Evolutionary conservation across 2,113 vertebrate genomes (phyloP).

Genomic region (Heteronetta atricapilla): DNA sequence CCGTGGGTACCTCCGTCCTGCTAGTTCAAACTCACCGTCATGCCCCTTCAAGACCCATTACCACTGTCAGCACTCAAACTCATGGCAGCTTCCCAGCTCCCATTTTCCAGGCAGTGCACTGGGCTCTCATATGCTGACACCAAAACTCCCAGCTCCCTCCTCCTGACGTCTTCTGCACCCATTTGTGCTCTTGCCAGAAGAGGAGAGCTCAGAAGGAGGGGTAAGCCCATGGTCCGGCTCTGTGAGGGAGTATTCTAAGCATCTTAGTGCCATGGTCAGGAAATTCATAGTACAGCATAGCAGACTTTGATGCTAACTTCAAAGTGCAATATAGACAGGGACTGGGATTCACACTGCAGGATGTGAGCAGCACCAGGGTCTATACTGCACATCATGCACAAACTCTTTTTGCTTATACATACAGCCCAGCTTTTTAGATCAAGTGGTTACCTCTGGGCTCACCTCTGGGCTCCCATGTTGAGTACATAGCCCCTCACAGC

Average conservation of each 20-base stretch:
- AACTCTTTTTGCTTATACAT: background rate
- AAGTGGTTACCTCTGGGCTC: background rate
- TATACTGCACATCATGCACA: background rate
- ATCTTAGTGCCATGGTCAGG: background rate
- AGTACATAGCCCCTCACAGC: background rate
- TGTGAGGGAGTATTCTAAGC: background rate
- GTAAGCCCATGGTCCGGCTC: background rate
- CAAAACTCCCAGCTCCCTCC: background rate
- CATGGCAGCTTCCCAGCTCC: background rate
- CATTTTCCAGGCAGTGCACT: background rate
- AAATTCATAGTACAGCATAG: background rate
- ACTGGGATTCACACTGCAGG: background rate
- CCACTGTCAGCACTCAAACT: background rate
- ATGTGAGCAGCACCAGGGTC: background rate
- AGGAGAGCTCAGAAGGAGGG: background rate
- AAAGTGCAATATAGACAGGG: background rate
- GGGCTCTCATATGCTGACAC: background rate
- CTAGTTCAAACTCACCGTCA: background rate
- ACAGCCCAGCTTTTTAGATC: background rate
- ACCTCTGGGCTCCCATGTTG: background rate
- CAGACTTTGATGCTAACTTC: rapidly evolving
- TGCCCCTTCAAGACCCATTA: background rate
- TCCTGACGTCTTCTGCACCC: background rate
- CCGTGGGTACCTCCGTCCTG: background rate
- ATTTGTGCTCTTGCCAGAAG: background rate